phyloP scores from a whole-genome alignment of 2,888 invertebrate genomes.

The Morinoia aosen region DNA sequence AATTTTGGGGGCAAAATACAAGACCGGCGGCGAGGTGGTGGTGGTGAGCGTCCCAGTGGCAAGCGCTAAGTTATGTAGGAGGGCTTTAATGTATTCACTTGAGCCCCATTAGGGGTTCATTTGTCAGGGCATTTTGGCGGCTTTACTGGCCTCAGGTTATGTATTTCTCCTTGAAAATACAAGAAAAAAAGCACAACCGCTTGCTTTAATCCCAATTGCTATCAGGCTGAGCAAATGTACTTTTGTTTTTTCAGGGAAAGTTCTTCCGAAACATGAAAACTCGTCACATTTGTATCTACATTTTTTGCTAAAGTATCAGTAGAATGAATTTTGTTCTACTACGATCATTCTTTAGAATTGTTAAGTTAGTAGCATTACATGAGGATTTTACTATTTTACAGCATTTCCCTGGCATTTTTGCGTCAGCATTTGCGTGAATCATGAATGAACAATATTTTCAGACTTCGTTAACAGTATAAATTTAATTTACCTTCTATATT shows the following conservation, averaged over 20 bases:
- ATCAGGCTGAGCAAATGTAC: background rate
- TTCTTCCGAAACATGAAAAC: background rate
- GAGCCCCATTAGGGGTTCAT: slow-evolving; percentile 20
- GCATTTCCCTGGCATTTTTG: background rate
- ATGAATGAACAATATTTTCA: background rate
- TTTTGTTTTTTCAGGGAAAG: background rate
- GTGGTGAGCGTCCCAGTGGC: background rate
- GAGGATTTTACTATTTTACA: background rate
- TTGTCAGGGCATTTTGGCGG: slow-evolving; percentile 33
- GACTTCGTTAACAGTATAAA: background rate
- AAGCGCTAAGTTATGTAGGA: background rate
- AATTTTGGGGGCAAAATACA: background rate
- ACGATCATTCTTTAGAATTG: background rate
- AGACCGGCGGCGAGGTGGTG: background rate
- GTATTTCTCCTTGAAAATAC: background rate
- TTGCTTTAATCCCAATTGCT: background rate
- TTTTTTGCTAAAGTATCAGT: background rate
- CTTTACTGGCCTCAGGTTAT: slow-evolving; percentile 21
- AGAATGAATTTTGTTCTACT: background rate
- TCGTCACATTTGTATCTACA: too few species aligned
- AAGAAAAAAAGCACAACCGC: background rate
- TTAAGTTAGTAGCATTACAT: background rate
- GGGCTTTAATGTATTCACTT: slow-evolving; percentile 14
- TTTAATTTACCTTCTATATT: background rate
- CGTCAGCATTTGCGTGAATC: background rate